phyloP scores from a whole-genome alignment of 2,113 vertebrate genomes.

The Sylvilagus bachmani region DNA sequence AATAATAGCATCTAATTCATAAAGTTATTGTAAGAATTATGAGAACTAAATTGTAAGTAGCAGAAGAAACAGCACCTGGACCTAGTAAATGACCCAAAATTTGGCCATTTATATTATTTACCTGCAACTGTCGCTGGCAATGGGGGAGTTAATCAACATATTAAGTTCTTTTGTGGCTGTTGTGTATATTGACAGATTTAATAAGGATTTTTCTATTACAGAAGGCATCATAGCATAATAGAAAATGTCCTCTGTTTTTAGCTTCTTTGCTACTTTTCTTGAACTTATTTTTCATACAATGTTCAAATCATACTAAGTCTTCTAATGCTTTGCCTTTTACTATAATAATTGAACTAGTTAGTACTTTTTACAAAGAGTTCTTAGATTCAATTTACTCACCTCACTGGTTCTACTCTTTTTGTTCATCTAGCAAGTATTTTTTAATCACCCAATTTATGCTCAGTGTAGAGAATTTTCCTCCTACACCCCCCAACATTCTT shows the following conservation, averaged over 20 bases:
- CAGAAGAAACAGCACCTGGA: not conserved
- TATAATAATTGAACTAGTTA: not conserved
- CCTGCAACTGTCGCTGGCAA: not conserved
- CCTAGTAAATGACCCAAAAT: not conserved
- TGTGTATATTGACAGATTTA: not conserved
- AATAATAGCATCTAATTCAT: not conserved
- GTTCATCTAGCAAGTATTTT: not conserved
- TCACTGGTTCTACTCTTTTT: not conserved
- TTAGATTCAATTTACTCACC: not conserved
- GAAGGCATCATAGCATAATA: too few relatives aligned
- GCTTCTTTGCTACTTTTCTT: not conserved
- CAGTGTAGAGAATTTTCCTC: not conserved
- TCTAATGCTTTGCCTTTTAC: not conserved
- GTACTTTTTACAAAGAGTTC: not conserved
- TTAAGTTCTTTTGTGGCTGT: not conserved
- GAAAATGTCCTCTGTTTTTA: not conserved
- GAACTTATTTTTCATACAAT: not conserved
- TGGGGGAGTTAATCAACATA: not conserved
- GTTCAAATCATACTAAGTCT: too few relatives aligned
- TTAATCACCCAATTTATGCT: not conserved
- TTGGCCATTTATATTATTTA: not conserved
- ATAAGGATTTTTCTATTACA: not conserved
- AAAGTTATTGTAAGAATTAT: conserved; percentile 3
- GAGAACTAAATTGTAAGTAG: not conserved
- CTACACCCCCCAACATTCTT: not conserved